Conservation (phyloP, 2,888 invertebrate species). For the Apomyelois bistriatella region DNA sequence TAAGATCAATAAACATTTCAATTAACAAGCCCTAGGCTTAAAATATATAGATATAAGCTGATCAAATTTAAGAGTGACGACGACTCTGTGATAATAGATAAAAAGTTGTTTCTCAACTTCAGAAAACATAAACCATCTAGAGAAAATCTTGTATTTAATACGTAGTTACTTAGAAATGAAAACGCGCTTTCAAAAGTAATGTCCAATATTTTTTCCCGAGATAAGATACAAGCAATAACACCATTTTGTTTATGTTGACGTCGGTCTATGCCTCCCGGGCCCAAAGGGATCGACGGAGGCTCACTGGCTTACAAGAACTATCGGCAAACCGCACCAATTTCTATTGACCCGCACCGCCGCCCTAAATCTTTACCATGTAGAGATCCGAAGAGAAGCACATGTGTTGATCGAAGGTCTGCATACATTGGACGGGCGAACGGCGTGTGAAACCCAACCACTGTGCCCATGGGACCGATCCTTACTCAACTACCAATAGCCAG, state of each 20-base stretch:
- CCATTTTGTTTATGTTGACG: constrained; percentile 73
- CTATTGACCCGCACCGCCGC: constrained; percentile 28
- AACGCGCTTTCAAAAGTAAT: constrained; percentile 40
- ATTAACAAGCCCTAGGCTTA: no score
- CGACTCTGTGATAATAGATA: no score
- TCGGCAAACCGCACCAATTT: constrained; percentile 38
- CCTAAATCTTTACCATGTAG: constrained; percentile 19
- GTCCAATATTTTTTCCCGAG: constrained; percentile 57
- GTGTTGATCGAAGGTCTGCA: constrained; percentile 32
- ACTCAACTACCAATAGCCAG: constrained; percentile 37
- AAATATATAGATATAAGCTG: no score
- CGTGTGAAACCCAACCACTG: constrained; percentile 38
- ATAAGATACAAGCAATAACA: constrained; percentile 71
- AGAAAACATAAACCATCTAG: no score
- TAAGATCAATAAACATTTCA: no score
- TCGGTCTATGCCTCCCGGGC: constrained; percentile 54
- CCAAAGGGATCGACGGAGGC: constrained; percentile 38
- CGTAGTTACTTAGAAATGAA: constrained; percentile 28
- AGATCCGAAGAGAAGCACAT: constrained; percentile 22
- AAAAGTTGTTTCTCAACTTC: no score
- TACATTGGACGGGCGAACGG: constrained; percentile 27
- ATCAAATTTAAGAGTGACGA: no score
- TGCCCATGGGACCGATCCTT: constrained; percentile 43
- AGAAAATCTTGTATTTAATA: no score
- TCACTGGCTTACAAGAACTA: constrained; percentile 49